Evolutionary conservation across 2,888 invertebrate species (phyloP).

Genomic region (Emmelina monodactyla): DNA sequence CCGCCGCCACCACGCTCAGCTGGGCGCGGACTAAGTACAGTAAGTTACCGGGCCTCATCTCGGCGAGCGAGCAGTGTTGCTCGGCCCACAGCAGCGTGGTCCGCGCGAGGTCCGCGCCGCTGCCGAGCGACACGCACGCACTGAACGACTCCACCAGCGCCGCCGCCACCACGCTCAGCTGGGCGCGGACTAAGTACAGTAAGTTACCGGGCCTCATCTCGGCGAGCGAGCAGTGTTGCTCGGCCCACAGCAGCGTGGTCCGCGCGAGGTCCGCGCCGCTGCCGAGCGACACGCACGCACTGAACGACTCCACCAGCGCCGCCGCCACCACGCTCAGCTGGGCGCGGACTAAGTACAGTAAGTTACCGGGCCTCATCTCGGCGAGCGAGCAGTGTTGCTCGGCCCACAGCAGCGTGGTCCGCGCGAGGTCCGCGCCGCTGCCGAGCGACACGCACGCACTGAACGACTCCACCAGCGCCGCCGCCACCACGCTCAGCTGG

Average conservation of each 20-base stretch:
- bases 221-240: constrained; percentile 94
- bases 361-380: constrained; percentile 92
- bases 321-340: constrained; percentile 93
- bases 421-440: constrained; percentile 85
- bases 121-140: constrained; percentile 89
- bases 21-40: too few relatives aligned
- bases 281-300: constrained; percentile 89
- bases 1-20: constrained; percentile 92
- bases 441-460: constrained; percentile 91
- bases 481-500: constrained; percentile 91
- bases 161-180: constrained; percentile 93
- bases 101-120: constrained; percentile 85
- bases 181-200: too few relatives aligned
- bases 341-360: too few relatives aligned
- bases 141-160: constrained; percentile 91
- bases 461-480: constrained; percentile 89
- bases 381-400: constrained; percentile 96
- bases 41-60: constrained; percentile 93
- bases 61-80: constrained; percentile 93
- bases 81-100: constrained; percentile 95
- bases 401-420: constrained; percentile 92
- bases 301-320: constrained; percentile 89
- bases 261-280: constrained; percentile 87
- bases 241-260: constrained; percentile 92
- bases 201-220: constrained; percentile 93